These are phyloP conservation scores for Rafetus swinhoei DNA, from an alignment of 2,113 vertebrate species.

Conservation along the genomic window DNA sequence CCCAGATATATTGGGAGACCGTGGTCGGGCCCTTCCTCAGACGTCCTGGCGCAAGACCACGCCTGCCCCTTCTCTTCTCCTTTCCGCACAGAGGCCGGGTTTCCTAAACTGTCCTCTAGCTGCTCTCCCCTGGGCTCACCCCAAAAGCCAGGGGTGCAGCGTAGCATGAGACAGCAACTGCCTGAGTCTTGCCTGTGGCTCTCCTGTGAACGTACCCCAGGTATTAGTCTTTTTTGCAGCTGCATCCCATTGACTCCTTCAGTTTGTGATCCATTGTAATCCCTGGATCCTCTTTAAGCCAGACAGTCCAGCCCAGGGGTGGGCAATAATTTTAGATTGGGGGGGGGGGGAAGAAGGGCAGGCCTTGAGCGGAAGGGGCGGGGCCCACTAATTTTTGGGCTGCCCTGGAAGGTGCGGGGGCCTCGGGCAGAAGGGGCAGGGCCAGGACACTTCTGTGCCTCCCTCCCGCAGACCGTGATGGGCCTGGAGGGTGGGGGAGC, in stretches of 20 bases:
- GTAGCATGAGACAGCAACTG: not conserved
- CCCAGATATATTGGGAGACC: not conserved
- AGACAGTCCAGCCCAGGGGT: no score
- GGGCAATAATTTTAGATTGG: no score
- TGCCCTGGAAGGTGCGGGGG: no score
- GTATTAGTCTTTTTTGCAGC: not conserved
- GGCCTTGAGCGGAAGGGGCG: no score
- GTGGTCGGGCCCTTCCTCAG: not conserved
- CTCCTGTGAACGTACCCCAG: not conserved
- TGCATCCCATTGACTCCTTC: not conserved
- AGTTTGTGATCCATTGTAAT: not conserved
- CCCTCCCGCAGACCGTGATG: no score
- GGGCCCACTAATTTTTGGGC: no score
- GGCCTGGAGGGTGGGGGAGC: no score
- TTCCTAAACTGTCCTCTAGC: not conserved
- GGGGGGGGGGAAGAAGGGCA: no score
- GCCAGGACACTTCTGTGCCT: no score
- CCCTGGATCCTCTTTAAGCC: not conserved
- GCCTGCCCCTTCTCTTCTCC: not conserved
- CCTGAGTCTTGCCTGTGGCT: not conserved
- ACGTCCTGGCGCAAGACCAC: not conserved
- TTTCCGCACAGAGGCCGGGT: no score
- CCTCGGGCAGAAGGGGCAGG: no score
- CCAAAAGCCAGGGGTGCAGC: no score
- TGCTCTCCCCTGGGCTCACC: not conserved